Evolutionary conservation across 2,797 vertebrate genomes (phyloP).

Genomic region (Geotrypetes seraphini): DNA sequence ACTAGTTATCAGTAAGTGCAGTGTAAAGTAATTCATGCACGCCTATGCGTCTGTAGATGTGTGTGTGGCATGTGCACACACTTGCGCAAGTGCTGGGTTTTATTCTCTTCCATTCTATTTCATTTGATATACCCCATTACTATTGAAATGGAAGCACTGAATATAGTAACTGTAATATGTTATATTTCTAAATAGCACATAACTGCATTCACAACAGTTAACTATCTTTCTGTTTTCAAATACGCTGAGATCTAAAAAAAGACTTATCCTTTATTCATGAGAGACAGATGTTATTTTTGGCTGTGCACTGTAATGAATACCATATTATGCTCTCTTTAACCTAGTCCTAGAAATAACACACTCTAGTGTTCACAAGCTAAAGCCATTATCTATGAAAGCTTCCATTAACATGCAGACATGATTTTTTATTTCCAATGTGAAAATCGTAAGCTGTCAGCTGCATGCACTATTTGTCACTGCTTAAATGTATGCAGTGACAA

Average conservation of each 20-base stretch:
- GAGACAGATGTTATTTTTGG: slow-evolving; percentile 59
- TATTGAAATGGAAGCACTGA: slow-evolving; percentile 5
- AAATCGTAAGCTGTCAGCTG: slow-evolving; percentile 19
- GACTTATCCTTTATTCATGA: slow-evolving; percentile 37
- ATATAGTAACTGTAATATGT: slow-evolving; percentile 27
- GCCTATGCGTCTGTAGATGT: too few species aligned
- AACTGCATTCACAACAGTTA: slow-evolving; percentile 24
- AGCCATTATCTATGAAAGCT: slow-evolving; percentile 37
- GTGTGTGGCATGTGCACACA: too few species aligned
- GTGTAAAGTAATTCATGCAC: too few species aligned
- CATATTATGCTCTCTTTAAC: slow-evolving; percentile 47
- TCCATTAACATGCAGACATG: slow-evolving; percentile 39
- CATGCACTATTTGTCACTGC: slow-evolving; percentile 7
- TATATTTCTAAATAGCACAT: slow-evolving; percentile 25
- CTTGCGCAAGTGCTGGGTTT: too few species aligned
- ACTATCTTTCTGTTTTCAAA: slow-evolving; percentile 32
- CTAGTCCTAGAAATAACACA: slow-evolving; percentile 37
- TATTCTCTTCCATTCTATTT: too few species aligned
- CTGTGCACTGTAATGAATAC: slow-evolving; percentile 44
- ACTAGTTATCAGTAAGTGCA: too few species aligned
- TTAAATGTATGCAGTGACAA: not conserved
- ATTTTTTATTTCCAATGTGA: slow-evolving; percentile 11
- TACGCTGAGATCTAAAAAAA: slow-evolving; percentile 40
- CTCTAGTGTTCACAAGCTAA: slow-evolving; percentile 32
- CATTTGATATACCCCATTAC: slow-evolving; percentile 18